Conservation (phyloP, 35 echinoderm and acorn worm genomes). For the Ophioderma brevispina region DNA sequence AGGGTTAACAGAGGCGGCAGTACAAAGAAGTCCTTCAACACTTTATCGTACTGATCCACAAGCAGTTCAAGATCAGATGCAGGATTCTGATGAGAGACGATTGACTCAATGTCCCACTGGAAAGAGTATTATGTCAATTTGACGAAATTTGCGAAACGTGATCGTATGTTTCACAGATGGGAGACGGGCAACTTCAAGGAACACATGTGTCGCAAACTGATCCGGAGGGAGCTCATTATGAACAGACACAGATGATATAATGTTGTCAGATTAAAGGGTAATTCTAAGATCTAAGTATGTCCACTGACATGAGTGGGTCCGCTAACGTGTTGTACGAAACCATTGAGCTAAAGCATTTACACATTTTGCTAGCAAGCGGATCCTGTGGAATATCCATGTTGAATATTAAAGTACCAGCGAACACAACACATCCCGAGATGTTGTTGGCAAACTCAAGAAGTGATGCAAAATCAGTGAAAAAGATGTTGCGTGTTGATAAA, state of each 20-base stretch:
- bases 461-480: neutral
- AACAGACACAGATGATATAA: neutral
- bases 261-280: conserved; percentile 18
- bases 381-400: conserved; percentile 38
- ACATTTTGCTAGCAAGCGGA: neutral
- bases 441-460: neutral
- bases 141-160: neutral
- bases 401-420: conserved; percentile 61
- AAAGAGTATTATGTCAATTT: neutral
- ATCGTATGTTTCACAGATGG: neutral
- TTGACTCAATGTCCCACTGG: neutral
- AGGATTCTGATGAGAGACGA: neutral
- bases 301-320: conserved; percentile 30
- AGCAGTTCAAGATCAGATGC: conserved; percentile 2
- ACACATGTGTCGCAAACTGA: conserved; percentile 22
- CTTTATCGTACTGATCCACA: conserved; percentile 38
- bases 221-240: conserved; percentile 37
- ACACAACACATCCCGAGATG: neutral
- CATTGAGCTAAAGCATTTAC: neutral
- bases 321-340: conserved; percentile 41
- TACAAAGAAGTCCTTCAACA: conserved; percentile 13
- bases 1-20: conserved; percentile 6
- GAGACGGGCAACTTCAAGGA: neutral
- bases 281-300: conserved; percentile 45
- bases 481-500: neutral